phyloP scores from a whole-genome alignment of 2,797 vertebrate species.

The Protonibea diacanthus region DNA sequence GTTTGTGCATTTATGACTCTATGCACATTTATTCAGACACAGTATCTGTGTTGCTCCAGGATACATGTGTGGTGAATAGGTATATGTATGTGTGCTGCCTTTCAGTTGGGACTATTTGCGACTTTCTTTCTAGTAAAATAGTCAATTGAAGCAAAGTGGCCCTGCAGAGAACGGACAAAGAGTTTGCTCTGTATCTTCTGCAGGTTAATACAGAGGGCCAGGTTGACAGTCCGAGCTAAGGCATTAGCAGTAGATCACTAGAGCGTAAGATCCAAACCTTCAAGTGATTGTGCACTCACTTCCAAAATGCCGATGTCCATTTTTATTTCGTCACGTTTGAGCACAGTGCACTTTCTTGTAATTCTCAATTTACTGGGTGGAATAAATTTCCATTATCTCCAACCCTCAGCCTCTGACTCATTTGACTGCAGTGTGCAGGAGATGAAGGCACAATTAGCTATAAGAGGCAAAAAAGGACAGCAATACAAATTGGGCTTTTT shows the following conservation, averaged over 20 bases:
- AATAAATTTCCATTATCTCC: constrained; percentile 78
- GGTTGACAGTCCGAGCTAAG: constrained; percentile 34
- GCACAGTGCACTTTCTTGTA: constrained; percentile 49
- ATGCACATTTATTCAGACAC: not conserved
- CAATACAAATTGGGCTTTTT: constrained; percentile 52
- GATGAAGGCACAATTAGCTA: constrained; percentile 69
- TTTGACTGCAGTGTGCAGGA: constrained; percentile 66
- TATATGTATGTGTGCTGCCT: not conserved
- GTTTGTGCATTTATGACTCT: not conserved
- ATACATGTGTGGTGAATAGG: not conserved
- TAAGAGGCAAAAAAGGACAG: constrained; percentile 38
- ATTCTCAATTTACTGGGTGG: constrained; percentile 69
- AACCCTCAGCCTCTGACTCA: constrained; percentile 65
- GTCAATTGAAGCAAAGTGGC: constrained; percentile 13
- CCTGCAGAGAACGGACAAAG: constrained; percentile 31
- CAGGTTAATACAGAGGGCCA: constrained; percentile 39
- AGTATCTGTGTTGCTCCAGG: not conserved
- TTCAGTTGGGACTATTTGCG: not conserved
- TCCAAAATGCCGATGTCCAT: constrained; percentile 64
- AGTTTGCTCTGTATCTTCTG: constrained; percentile 40
- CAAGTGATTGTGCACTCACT: constrained; percentile 62
- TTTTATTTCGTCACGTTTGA: constrained; percentile 72
- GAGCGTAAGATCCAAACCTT: constrained; percentile 52
- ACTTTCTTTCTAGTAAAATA: constrained; percentile 15
- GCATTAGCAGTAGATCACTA: constrained; percentile 60